These are phyloP conservation scores for Nesospiza acunhae DNA, from an alignment of 2,113 vertebrate species.

Conservation along the genomic window DNA sequence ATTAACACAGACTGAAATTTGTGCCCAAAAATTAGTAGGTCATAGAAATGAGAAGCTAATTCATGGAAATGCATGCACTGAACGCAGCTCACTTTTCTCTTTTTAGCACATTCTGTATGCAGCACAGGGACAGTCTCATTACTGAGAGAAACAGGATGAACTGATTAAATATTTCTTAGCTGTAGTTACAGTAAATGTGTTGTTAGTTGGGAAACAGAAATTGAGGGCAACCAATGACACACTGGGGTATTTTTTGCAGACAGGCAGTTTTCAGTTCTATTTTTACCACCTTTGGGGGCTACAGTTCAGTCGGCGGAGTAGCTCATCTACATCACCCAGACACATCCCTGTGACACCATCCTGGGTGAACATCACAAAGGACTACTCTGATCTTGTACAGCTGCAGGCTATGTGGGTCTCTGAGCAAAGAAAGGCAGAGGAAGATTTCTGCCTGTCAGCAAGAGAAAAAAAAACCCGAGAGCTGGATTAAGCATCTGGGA, in stretches of 20 bases:
- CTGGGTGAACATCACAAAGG: background rate
- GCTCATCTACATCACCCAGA: background rate
- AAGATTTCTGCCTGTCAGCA: slow-evolving; percentile 36
- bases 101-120: background rate
- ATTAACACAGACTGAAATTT: background rate
- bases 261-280: slow-evolving; percentile 6
- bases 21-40: background rate
- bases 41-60: background rate
- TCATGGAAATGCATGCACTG: background rate
- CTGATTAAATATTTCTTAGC: background rate
- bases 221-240: background rate
- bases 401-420: slow-evolving; percentile 7
- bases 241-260: slow-evolving; percentile 8
- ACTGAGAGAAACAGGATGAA: background rate
- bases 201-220: background rate
- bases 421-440: background rate
- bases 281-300: slow-evolving; percentile 1
- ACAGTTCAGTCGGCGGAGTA: background rate
- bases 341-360: background rate
- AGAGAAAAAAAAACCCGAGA: background rate
- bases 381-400: background rate
- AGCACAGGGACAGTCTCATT: background rate
- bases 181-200: background rate
- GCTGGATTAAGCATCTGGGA: slow-evolving; percentile 75
- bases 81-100: background rate